Conservation (phyloP, 2,797 vertebrate genomes). For the Enteromius paludinosus region DNA sequence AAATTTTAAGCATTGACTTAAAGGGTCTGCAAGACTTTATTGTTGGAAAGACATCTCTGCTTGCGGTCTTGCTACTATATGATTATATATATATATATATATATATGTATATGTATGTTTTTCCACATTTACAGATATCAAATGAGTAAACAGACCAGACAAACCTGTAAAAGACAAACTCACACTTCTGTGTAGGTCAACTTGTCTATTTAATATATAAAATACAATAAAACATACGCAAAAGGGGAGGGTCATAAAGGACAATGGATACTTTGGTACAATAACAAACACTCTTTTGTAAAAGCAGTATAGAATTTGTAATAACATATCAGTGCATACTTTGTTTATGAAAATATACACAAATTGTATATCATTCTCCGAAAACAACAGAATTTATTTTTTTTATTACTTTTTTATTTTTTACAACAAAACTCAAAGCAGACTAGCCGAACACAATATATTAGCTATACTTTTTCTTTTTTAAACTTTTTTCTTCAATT, state of each 20-base stretch:
- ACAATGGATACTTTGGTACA: slow-evolving; percentile 94
- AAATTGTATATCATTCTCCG: slow-evolving; percentile 94
- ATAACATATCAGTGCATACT: slow-evolving; percentile 97
- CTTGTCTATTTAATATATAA: slow-evolving; percentile 91
- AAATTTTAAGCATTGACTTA: background rate
- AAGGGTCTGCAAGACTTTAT: background rate
- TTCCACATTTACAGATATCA: background rate
- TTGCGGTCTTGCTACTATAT: background rate
- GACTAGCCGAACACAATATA: slow-evolving; percentile 97
- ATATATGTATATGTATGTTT: too few species aligned
- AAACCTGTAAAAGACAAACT: slow-evolving; percentile 51
- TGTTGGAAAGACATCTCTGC: background rate
- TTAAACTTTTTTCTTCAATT: slow-evolving; percentile 83
- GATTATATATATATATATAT: too few species aligned
- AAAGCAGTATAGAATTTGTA: slow-evolving; percentile 93
- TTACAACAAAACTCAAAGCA: slow-evolving; percentile 87
- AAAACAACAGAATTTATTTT: slow-evolving; percentile 83
- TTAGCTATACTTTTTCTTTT: slow-evolving; percentile 87
- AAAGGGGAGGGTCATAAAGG: slow-evolving; percentile 82
- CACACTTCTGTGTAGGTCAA: slow-evolving; percentile 78
- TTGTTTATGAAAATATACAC: slow-evolving; percentile 97
- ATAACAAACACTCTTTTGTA: slow-evolving; percentile 94
- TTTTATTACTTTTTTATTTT: slow-evolving; percentile 65
- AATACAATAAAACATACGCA: slow-evolving; percentile 88
- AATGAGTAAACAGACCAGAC: background rate